Evolutionary conservation across 2,797 vertebrate species (phyloP).

Genomic region (Tiaroga cobitis): DNA sequence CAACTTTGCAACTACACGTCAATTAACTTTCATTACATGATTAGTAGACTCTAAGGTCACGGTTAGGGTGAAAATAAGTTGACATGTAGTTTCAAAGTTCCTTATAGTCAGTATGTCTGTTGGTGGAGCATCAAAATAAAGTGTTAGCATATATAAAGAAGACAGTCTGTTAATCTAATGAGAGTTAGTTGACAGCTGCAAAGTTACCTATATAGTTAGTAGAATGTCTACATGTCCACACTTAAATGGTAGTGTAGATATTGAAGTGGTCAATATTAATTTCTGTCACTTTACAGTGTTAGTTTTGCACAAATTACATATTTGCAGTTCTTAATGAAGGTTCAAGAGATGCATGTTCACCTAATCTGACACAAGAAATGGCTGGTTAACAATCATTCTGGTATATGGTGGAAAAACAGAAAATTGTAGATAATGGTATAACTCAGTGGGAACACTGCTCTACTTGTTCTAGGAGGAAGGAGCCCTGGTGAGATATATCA

Average conservation of each 20-base stretch:
- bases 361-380: neutral
- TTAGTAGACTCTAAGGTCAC: too few species aligned
- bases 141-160: too few species aligned
- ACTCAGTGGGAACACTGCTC: constrained; percentile 54
- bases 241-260: neutral
- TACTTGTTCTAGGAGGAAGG: constrained; percentile 10
- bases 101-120: too few species aligned
- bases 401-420: constrained; percentile 65
- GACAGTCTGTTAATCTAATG: too few species aligned
- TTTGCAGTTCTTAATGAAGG: neutral
- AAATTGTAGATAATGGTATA: constrained; percentile 65
- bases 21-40: too few species aligned
- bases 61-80: too few species aligned
- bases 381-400: constrained; percentile 68
- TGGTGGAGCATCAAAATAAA: too few species aligned
- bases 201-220: too few species aligned
- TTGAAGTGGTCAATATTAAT: neutral
- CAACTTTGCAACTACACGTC: too few species aligned
- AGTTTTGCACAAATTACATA: neutral
- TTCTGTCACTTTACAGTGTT: neutral
- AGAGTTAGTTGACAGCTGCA: too few species aligned
- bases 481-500: constrained; percentile 25
- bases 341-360: neutral
- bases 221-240: too few species aligned
- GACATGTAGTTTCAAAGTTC: too few species aligned